phyloP scores from a whole-genome alignment of 30 jellyfish, hydroid and myxozoan genomes.

The Hydra vulgaris region DNA sequence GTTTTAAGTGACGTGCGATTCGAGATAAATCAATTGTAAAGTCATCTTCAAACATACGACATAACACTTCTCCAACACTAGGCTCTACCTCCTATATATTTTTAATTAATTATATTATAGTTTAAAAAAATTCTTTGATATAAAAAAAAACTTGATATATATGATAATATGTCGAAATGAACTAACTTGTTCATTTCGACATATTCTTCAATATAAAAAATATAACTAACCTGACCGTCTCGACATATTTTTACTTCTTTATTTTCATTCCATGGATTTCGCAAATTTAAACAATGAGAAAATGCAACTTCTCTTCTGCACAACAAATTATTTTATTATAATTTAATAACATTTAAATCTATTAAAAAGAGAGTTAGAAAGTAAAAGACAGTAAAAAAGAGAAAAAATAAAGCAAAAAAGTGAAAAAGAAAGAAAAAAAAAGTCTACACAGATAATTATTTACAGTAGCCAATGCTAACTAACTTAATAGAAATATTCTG shows the following conservation, averaged over 20 bases:
- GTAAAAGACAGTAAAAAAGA: too few relatives aligned
- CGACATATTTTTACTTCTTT: slow-evolving; percentile 95
- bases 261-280: slow-evolving; percentile 98
- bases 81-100: slow-evolving; percentile 90
- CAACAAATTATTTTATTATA: background rate
- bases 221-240: slow-evolving; percentile 87
- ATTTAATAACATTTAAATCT: background rate
- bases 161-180: too few relatives aligned
- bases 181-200: too few relatives aligned
- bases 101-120: background rate
- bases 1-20: slow-evolving; percentile 49
- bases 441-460: too few relatives aligned
- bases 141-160: too few relatives aligned
- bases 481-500: too few relatives aligned
- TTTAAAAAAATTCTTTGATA: too few relatives aligned
- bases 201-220: too few relatives aligned
- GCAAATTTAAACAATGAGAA: slow-evolving; percentile 72
- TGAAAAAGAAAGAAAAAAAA: too few relatives aligned
- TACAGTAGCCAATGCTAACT: too few relatives aligned
- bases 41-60: slow-evolving; percentile 84
- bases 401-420: too few relatives aligned
- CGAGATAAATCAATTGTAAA: slow-evolving; percentile 72
- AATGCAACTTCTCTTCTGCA: slow-evolving; percentile 72
- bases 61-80: slow-evolving; percentile 82
- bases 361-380: too few relatives aligned